These are phyloP conservation scores for Maccullochella peelii DNA, from an alignment of 2,113 vertebrate species.

Conservation along the genomic window DNA sequence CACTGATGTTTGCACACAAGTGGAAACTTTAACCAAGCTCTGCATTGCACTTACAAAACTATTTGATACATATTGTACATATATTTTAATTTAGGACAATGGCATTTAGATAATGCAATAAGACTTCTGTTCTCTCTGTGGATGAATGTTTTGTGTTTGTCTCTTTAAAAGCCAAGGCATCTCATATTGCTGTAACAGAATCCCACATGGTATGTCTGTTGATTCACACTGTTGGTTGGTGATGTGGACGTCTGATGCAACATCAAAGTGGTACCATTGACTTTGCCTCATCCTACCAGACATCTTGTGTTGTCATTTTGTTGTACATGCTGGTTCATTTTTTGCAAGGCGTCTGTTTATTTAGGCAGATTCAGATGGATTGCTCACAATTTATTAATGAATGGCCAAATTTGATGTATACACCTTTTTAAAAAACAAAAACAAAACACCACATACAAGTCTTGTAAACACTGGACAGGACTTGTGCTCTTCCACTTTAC, in stretches of 20 bases:
- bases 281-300: constrained; percentile 40
- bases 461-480: constrained; percentile 28
- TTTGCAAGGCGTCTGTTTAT: constrained; percentile 33
- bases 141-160: constrained; percentile 64
- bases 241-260: constrained; percentile 38
- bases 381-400: background rate
- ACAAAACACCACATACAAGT: background rate
- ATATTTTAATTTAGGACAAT: constrained; percentile 72
- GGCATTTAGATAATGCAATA: constrained; percentile 85
- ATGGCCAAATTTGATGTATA: constrained; percentile 12
- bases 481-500: constrained; percentile 37
- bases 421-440: background rate
- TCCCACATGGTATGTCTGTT: constrained; percentile 56
- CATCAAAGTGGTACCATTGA: constrained; percentile 41
- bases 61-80: constrained; percentile 76
- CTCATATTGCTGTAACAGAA: constrained; percentile 72
- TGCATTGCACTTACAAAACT: constrained; percentile 81
- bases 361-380: constrained; percentile 17
- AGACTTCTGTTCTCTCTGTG: constrained; percentile 66
- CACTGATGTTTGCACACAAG: constrained; percentile 66
- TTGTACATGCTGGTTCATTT: constrained; percentile 43
- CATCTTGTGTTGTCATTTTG: constrained; percentile 36
- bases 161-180: constrained; percentile 77
- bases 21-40: constrained; percentile 68
- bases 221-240: constrained; percentile 31